Conservation (phyloP, 2,113 vertebrate species). For the Polypterus senegalus region DNA sequence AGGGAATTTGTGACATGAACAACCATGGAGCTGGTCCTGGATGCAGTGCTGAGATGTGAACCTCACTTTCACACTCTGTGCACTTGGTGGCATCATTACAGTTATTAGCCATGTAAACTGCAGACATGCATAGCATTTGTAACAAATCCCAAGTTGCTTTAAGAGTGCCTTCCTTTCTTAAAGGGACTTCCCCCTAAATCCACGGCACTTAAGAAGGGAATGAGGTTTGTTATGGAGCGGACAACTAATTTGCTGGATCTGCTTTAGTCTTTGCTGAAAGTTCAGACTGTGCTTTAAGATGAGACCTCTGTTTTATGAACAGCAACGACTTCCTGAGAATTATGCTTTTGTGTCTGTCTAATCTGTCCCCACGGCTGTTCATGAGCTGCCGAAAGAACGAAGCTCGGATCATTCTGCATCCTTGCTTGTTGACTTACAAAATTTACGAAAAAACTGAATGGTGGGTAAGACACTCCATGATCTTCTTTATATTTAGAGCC, state of each 20-base stretch:
- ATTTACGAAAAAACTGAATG: neutral
- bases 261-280: neutral
- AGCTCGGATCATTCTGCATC: neutral
- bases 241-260: neutral
- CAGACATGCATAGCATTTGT: neutral
- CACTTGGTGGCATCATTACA: neutral
- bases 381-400: neutral
- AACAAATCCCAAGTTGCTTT: neutral
- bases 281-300: too few relatives aligned
- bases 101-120: neutral
- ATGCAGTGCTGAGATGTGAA: neutral
- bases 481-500: slow-evolving; percentile 5
- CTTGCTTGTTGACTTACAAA: neutral
- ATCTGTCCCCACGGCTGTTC: too few relatives aligned
- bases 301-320: too few relatives aligned
- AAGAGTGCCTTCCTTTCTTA: neutral
- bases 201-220: neutral
- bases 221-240: neutral
- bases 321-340: too few relatives aligned
- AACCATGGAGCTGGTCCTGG: neutral
- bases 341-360: too few relatives aligned
- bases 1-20: neutral
- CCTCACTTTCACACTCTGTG: neutral
- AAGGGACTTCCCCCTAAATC: neutral
- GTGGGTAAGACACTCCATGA: slow-evolving; percentile 3